phyloP scores from a whole-genome alignment of 2,113 vertebrate genomes.

The Macaca mulatta region DNA sequence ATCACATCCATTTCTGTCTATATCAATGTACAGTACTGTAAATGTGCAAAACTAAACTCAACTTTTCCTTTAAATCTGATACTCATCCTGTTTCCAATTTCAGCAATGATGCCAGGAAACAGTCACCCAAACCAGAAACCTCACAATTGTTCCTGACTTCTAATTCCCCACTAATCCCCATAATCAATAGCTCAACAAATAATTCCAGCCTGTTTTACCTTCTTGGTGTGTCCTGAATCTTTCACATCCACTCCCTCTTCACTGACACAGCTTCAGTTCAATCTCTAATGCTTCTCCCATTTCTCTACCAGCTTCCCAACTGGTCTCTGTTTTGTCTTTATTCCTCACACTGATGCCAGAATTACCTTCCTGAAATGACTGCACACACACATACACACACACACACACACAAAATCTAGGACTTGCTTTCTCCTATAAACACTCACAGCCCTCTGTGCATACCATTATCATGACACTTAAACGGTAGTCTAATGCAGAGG shows the following conservation, averaged over 20 bases:
- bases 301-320: neutral
- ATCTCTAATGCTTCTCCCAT: neutral
- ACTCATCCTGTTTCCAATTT: neutral
- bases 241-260: neutral
- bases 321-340: neutral
- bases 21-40: neutral
- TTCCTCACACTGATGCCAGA: neutral
- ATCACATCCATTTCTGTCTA: neutral
- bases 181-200: neutral
- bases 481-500: neutral
- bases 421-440: neutral
- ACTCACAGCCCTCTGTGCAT: neutral
- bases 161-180: neutral
- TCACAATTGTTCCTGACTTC: neutral
- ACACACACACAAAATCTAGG: neutral
- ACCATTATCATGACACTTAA: neutral
- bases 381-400: neutral
- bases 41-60: neutral
- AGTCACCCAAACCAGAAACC: neutral
- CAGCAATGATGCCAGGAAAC: neutral
- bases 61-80: constrained; percentile 26
- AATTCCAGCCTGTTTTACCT: neutral
- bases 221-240: neutral
- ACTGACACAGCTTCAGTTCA: neutral
- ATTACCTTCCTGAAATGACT: constrained; percentile 15